Base-by-base conservation (phyloP, 2,113 vertebrate species). In the Passer montanus region DNA sequence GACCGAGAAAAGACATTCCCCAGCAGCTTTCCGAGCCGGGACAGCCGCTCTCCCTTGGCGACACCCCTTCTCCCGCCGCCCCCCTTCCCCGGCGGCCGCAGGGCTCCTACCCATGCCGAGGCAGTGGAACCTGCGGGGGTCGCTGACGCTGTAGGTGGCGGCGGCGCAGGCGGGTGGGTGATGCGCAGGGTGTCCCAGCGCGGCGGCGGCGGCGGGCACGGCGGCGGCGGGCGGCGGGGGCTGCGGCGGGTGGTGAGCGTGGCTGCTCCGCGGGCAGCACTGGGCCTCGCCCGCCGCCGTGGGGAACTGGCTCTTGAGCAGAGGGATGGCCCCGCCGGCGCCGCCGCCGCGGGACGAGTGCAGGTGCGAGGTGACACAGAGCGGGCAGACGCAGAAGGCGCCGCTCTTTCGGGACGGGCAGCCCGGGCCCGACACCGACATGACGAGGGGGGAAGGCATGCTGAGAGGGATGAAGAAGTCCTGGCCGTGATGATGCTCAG, bases 301-400 rank as follows among this genome's bases (percentile, higher is more conserved):
- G 33, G 98, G 95, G 91, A 99, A 99, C 87, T 99, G 99, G 81
- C 98, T 97, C 98, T 99, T 99, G 94, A 99, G 98, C 92, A 99
- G 90, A 27, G 99, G 98, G 81, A 99, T 97, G 87, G 98, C 97
- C 59, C 98, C 95, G 3, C 97, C 94, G n/a, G 98, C 97, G 19
- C 97, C 97, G 53, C 97, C 94, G 9, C 89, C 64, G 37, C 98
- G 97, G 43, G 99, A 97, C 6, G 99, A 97, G 97, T 99, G 99
- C 96, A 99, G 98, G 98, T 99, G 99, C 89, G 99, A 99, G 89
- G 99, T 98, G 97, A 99, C 99, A 97, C 99, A 99, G 87, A 99
- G 98, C 43, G 99, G 99, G 85, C 99, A 99, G 21, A 99, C 98
- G 90, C 99, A 99, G 97, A 99, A 99, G 20, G 98, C 97, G 44